Conservation (phyloP, 2,113 vertebrate species). For the Lepisosteus osseus region DNA sequence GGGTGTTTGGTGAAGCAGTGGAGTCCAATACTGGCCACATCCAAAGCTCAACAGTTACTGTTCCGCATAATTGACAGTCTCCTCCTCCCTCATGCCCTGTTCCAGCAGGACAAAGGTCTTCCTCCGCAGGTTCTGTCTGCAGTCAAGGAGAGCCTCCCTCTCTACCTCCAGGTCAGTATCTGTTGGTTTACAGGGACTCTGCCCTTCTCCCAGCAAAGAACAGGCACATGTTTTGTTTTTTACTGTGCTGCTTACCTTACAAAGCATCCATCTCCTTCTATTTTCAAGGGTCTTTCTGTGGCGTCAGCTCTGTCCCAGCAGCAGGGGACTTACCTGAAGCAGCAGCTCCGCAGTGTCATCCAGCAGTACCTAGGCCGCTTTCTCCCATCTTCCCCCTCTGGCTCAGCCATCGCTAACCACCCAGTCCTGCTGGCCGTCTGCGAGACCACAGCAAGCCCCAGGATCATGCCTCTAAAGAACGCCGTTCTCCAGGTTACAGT, state of each 20-base stretch:
- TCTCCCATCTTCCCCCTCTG: conserved; percentile 69
- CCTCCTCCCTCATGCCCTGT: conserved; percentile 81
- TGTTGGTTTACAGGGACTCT: too few species aligned
- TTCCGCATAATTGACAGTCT: conserved; percentile 88
- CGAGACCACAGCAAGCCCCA: conserved; percentile 52
- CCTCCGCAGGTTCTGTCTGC: conserved; percentile 68
- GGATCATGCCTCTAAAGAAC: conserved; percentile 51
- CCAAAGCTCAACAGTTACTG: conserved; percentile 86
- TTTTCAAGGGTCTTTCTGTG: conserved; percentile 79
- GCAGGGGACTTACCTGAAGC: conserved; percentile 78
- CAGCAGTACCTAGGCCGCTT: conserved; percentile 87
- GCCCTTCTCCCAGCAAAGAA: too few species aligned
- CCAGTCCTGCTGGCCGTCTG: conserved; percentile 79
- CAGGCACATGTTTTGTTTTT: too few species aligned
- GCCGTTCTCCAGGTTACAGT: conserved; percentile 51
- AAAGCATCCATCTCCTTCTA: not conserved
- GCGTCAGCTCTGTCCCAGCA: conserved; percentile 77
- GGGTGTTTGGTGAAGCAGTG: conserved; percentile 91
- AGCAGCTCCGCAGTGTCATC: conserved; percentile 78
- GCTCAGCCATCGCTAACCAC: conserved; percentile 65
- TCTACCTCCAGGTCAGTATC: conserved; percentile 83
- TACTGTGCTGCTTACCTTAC: too few species aligned
- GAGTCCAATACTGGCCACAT: conserved; percentile 86
- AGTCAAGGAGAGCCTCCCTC: conserved; percentile 80
- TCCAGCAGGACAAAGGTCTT: conserved; percentile 84